These are phyloP conservation scores for Melieria picta DNA, from an alignment of 2,888 invertebrate genomes.

Conservation along the genomic window DNA sequence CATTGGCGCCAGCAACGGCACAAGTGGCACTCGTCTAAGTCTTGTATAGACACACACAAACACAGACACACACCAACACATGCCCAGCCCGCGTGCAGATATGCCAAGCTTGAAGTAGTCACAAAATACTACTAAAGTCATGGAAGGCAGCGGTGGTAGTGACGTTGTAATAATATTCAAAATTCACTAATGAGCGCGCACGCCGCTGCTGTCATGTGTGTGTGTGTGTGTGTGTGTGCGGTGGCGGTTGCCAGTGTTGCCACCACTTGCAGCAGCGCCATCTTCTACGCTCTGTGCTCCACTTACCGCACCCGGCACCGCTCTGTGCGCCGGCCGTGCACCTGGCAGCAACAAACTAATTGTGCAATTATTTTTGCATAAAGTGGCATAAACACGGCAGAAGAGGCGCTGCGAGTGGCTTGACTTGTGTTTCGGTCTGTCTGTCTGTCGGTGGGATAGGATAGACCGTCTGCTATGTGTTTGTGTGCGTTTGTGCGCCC, in stretches of 20 bases:
- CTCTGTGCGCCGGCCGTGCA: conserved; percentile 16
- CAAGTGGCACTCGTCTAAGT: not conserved
- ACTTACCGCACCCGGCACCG: not conserved
- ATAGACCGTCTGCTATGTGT: too few species aligned
- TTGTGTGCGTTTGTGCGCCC: too few species aligned
- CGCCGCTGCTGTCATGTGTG: not conserved
- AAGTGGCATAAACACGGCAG: conserved; percentile 65
- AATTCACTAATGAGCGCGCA: conserved; percentile 58
- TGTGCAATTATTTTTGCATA: conserved; percentile 65
- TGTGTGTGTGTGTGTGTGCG: conserved; percentile 9
- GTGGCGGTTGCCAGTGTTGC: not conserved
- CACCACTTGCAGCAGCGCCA: not conserved
- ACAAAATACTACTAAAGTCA: not conserved
- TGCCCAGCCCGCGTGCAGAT: too few species aligned
- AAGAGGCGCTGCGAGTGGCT: conserved; percentile 62
- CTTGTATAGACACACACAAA: not conserved
- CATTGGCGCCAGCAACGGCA: not conserved
- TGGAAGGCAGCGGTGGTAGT: not conserved
- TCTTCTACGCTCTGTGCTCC: not conserved
- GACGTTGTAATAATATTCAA: conserved; percentile 54
- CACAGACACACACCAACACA: not conserved
- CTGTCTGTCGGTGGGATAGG: too few species aligned
- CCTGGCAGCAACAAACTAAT: conserved; percentile 61
- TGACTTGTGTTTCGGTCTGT: conserved; percentile 51
- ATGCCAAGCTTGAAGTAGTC: not conserved